A percentile compares a stretch with the other conserved stretches of the same genome.
These are phyloP conservation scores for Glaucopsyche alexis DNA, from an alignment of 2,888 invertebrate species.

Conservation along the genomic window DNA sequence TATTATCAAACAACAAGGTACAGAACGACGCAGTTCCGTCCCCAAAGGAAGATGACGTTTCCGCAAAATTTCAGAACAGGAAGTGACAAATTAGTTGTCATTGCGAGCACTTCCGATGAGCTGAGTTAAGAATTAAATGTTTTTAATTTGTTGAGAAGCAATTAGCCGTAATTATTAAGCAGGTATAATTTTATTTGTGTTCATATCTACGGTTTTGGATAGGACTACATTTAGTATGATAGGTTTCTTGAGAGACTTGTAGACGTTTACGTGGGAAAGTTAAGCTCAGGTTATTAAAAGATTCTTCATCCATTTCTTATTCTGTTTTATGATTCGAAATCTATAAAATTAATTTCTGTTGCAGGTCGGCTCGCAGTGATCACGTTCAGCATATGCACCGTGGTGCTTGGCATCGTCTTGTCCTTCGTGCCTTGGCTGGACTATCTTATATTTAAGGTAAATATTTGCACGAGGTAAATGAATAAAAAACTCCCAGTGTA, in stretches of 20 bases:
- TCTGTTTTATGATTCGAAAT: too few relatives aligned
- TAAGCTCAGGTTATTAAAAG: too few relatives aligned
- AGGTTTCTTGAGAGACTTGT: too few relatives aligned
- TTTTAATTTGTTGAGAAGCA: not conserved
- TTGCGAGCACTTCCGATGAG: not conserved
- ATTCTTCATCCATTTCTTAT: too few relatives aligned
- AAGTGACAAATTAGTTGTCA: not conserved
- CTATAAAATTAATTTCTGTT: constrained; percentile 56
- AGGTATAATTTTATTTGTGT: not conserved
- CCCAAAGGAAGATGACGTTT: not conserved
- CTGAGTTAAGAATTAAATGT: not conserved
- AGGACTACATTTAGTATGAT: too few relatives aligned
- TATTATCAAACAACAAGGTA: not conserved
- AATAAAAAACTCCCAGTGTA: not conserved
- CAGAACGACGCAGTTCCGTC: not conserved
- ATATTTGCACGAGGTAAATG: not conserved
- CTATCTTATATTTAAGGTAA: constrained; percentile 91
- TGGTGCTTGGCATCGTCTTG: constrained; percentile 88
- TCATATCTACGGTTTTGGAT: too few relatives aligned
- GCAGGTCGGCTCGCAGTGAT: constrained; percentile 90
- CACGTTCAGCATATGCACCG: constrained; percentile 88
- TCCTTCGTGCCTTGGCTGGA: constrained; percentile 94
- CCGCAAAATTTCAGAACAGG: not conserved
- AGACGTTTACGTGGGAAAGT: too few relatives aligned
- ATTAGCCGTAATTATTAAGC: not conserved